Evolutionary conservation across 2,113 vertebrate genomes (phyloP).

Genomic region (Saimiri boliviensis): DNA sequence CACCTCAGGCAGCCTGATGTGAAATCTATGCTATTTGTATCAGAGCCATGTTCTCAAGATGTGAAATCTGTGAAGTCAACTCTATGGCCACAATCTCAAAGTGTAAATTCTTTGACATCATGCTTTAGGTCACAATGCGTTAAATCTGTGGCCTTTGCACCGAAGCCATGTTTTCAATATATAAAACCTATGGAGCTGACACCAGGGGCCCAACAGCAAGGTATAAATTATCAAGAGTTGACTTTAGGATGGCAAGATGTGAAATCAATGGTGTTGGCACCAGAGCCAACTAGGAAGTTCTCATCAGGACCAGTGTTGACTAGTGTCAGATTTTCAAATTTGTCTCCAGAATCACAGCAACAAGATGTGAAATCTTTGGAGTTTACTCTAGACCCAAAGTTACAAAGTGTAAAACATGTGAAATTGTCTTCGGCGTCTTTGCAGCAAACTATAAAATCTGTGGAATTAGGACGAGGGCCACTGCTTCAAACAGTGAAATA

Average conservation of each 20-base stretch:
- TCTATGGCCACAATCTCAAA: background rate
- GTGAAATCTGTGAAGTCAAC: background rate
- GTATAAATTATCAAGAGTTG: conserved; percentile 4
- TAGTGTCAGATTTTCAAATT: conserved; percentile 56
- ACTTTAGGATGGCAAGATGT: conserved; percentile 35
- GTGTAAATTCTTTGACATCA: background rate
- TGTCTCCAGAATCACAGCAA: conserved; percentile 29
- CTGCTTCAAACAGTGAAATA: background rate
- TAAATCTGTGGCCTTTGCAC: background rate
- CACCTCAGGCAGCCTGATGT: background rate
- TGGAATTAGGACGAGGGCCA: background rate
- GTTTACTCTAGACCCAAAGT: conserved; percentile 32
- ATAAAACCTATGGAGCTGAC: background rate
- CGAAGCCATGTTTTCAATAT: background rate
- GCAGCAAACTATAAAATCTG: conserved; percentile 45
- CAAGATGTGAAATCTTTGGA: background rate
- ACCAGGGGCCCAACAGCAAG: background rate
- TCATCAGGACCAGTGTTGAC: background rate
- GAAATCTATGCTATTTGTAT: background rate
- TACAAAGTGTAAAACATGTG: conserved; percentile 24
- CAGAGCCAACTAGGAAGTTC: conserved; percentile 12
- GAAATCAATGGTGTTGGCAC: background rate
- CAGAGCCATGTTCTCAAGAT: conserved; percentile 18
- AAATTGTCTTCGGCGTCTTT: conserved; percentile 22
- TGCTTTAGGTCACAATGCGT: background rate